Evolutionary conservation across 2,888 invertebrate genomes (phyloP), one percentile per base, ranked within the genome.

Genomic region (Schizaphis graminum): DNA sequence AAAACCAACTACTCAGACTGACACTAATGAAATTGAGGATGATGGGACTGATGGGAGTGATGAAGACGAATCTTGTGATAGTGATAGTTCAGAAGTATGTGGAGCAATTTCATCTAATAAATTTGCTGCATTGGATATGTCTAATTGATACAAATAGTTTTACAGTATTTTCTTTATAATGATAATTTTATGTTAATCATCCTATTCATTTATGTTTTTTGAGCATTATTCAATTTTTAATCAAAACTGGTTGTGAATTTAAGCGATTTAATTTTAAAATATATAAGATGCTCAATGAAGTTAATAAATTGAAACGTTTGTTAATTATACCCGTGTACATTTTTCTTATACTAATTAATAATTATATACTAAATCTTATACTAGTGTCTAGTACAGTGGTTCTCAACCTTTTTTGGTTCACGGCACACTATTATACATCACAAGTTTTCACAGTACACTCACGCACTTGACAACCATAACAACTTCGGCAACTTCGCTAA

Each of bases 11-110:
- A 56, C 35, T 77, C 87, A 95, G n/a, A 95, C 94, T 89, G 91
- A 86, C 94, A 91, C 21, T 95, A 95, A 53, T 95, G 95, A n/a
- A 67, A 84, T 61, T 92, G 91, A 77, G 93, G 95, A 84, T 94
- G 95, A 35, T 95, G 95, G 35, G 95, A 95, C 49, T 95, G 13
- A 95, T 57, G 95, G 35, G 95, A 95, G 56, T 95, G 13, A 95
- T 57, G 94, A 87, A 47, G 94, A 94, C 21, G 92, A 89, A 61
- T 94, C 92, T 85, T 95, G 93, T 35, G 95, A 95, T 8, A 95
- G 95, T 24, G 95, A 95, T 88, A 95, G 67, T 24, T 95, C 95
- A 77, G 95, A 95, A 86, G 95, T 95, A 41, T 95, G 94, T 91
- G 95, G 92, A 86, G 49, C 91, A 87, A 49, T 86, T 91, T 41